Conservation (phyloP, 2,113 vertebrate species). For the Lepus europaeus region DNA sequence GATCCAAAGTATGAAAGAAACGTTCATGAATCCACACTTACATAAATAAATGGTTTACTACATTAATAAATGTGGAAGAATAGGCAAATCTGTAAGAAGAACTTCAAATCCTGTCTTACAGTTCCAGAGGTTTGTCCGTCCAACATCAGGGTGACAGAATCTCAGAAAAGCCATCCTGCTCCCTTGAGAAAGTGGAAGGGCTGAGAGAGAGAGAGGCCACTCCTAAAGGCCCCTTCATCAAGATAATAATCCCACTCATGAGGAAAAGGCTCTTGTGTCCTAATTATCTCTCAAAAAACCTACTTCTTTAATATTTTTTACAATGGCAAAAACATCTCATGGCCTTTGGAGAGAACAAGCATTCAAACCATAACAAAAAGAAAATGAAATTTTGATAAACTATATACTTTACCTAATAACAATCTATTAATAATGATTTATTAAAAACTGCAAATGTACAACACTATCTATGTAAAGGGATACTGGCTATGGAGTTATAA, state of each 20-base stretch:
- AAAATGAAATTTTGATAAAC: not conserved
- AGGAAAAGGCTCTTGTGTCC: too few relatives aligned
- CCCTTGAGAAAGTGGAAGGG: too few relatives aligned
- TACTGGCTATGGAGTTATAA: not conserved
- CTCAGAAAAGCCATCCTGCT: too few relatives aligned
- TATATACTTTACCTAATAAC: not conserved
- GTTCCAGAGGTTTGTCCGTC: too few relatives aligned
- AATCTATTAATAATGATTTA: not conserved
- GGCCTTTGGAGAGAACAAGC: not conserved
- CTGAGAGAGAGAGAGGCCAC: too few relatives aligned
- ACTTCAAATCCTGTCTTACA: not conserved
- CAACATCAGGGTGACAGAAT: too few relatives aligned
- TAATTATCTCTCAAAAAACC: too few relatives aligned
- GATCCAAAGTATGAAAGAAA: not conserved
- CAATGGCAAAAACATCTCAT: too few relatives aligned
- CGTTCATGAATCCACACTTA: not conserved
- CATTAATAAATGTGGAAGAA: conserved; percentile 5
- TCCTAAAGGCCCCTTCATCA: too few relatives aligned
- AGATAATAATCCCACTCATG: too few relatives aligned
- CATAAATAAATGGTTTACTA: not conserved
- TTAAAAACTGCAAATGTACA: not conserved
- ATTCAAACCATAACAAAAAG: not conserved
- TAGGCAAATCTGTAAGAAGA: not conserved
- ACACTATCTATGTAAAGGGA: not conserved
- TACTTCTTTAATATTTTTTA: too few relatives aligned